Conservation (phyloP, 2,888 invertebrate genomes). For the Drosophila paranaensis region DNA sequence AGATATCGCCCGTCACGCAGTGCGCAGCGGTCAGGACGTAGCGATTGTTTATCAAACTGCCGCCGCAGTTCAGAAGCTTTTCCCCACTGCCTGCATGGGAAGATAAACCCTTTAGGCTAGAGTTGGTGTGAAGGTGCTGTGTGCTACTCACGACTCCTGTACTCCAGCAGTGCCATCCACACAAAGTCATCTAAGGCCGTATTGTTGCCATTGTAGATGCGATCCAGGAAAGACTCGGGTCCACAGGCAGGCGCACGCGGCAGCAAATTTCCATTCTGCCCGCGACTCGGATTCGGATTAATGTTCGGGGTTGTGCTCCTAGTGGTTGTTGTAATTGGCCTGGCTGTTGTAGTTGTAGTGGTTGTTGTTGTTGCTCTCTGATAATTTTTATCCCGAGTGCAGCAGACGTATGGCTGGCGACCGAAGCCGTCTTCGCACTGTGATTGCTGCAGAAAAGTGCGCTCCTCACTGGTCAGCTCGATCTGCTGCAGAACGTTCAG, state of each 20-base stretch:
- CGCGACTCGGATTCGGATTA: conserved; percentile 15
- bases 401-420: conserved; percentile 80
- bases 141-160: conserved; percentile 87
- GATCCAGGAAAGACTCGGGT: conserved; percentile 83
- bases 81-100: conserved; percentile 59
- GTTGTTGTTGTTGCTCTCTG: conserved; percentile 14
- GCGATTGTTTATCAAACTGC: conserved; percentile 88
- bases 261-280: conserved; percentile 68
- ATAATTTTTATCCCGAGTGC: conserved; percentile 73
- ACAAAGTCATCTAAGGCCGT: conserved; percentile 88
- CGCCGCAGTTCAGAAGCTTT: conserved; percentile 87
- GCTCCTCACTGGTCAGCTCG: conserved; percentile 50
- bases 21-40: conserved; percentile 88
- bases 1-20: conserved; percentile 86
- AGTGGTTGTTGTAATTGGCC: conserved; percentile 10
- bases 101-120: background rate
- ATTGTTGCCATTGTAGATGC: conserved; percentile 87
- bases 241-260: conserved; percentile 82
- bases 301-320: background rate
- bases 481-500: conserved; percentile 60
- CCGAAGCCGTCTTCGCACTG: conserved; percentile 78
- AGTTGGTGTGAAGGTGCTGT: background rate
- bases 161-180: conserved; percentile 89
- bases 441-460: conserved; percentile 74
- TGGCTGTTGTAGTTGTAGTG: conserved; percentile 20